Evolutionary conservation across 1,140 invertebrate species (phyloP).

Genomic region (Drosophila repletoides): DNA sequence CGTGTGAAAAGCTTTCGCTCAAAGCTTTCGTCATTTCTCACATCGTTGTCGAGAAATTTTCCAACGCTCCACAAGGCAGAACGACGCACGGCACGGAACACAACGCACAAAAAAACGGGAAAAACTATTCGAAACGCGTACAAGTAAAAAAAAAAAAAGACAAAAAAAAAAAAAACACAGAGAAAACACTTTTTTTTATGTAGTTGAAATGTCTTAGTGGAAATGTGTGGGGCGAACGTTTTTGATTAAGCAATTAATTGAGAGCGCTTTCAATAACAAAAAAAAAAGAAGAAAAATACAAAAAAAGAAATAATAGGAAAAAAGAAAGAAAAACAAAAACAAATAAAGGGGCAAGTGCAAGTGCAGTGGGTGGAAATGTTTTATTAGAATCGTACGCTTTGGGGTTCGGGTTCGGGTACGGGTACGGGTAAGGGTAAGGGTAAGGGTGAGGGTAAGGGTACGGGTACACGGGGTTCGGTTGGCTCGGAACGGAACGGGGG

Average conservation of each 20-base stretch:
- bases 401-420: conserved; percentile 17
- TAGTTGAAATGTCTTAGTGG: conserved; percentile 59
- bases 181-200: conserved; percentile 29
- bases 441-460: neutral
- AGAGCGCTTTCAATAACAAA: conserved; percentile 32
- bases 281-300: conserved; percentile 8
- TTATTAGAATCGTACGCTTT: conserved; percentile 55
- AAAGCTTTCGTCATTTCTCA: conserved; percentile 17
- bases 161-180: conserved; percentile 22
- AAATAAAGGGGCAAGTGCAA: conserved; percentile 68
- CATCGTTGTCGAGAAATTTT: conserved; percentile 66
- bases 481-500: conserved; percentile 21
- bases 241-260: conserved; percentile 79
- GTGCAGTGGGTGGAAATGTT: conserved; percentile 77
- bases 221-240: conserved; percentile 64
- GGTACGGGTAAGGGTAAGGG: conserved; percentile 3
- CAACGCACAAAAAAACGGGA: conserved; percentile 66
- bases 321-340: conserved; percentile 32
- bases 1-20: conserved; percentile 27
- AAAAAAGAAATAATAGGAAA: conserved; percentile 16
- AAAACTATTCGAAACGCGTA: conserved; percentile 56
- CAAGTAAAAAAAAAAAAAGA: conserved; percentile 30
- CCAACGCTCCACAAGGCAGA: conserved; percentile 59
- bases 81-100: conserved; percentile 65
- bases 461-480: conserved; percentile 3